A percentile compares a stretch with the other conserved stretches of the same genome.
These are phyloP conservation scores for Neuroterus valhalla DNA, from an alignment of 1,140 invertebrate species.

Conservation along the genomic window DNA sequence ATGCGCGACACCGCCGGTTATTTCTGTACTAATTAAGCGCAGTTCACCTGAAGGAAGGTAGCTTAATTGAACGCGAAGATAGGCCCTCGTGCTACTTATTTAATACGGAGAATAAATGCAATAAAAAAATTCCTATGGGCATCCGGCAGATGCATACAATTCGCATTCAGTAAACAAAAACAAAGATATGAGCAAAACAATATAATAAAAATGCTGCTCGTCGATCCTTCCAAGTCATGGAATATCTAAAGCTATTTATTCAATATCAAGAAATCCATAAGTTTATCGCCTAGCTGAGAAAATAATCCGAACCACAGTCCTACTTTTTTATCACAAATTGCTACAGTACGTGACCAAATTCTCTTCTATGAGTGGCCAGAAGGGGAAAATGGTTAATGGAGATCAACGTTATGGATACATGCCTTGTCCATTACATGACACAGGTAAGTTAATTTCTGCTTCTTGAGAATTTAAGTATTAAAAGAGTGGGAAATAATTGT, in stretches of 20 bases:
- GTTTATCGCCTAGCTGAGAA: conserved; percentile 35
- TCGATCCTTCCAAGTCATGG: background rate
- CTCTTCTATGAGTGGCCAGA: conserved; percentile 65
- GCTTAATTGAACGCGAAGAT: conserved; percentile 54
- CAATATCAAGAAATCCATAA: background rate
- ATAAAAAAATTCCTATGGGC: background rate
- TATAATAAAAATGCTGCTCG: background rate
- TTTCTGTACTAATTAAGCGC: conserved; percentile 64
- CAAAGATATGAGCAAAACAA: background rate
- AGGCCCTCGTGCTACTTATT: conserved; percentile 54
- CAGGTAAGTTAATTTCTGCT: conserved; percentile 53
- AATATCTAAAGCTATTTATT: background rate
- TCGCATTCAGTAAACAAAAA: background rate
- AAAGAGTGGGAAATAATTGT: too few relatives aligned
- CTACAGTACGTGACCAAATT: conserved; percentile 69
- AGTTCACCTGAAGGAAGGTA: conserved; percentile 36
- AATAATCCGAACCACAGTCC: conserved; percentile 63
- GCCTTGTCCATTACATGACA: conserved; percentile 68
- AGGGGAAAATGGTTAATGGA: conserved; percentile 58
- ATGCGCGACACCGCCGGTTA: conserved; percentile 44
- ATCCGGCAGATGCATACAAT: background rate
- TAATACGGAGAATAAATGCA: conserved; percentile 39
- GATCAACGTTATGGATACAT: conserved; percentile 66
- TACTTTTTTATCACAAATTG: conserved; percentile 68
- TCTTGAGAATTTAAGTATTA: conserved; percentile 4